Conservation (phyloP, 2,797 vertebrate genomes). For the Cryptoprocta ferox region DNA sequence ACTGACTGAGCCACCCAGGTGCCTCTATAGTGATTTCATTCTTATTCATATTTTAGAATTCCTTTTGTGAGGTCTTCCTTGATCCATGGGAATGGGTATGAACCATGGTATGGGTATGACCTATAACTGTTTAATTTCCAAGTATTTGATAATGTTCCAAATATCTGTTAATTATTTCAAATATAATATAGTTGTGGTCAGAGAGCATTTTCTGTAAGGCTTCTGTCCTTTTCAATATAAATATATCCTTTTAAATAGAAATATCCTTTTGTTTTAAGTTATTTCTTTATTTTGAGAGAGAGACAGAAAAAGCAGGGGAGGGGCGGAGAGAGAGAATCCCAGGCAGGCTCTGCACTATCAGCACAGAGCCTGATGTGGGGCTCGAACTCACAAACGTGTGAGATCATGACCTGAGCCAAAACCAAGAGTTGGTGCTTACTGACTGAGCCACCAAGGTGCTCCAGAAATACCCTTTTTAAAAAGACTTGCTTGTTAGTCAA, state of each 20-base stretch:
- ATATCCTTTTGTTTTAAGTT: background rate
- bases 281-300: no score
- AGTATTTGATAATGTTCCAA: slow-evolving; percentile 25
- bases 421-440: no score
- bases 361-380: no score
- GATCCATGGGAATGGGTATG: background rate
- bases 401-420: no score
- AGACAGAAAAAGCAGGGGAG: no score
- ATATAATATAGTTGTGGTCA: background rate
- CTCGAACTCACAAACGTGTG: no score
- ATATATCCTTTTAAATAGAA: background rate
- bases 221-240: background rate
- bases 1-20: no score
- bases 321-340: no score
- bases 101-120: background rate
- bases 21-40: background rate
- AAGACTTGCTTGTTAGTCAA: background rate
- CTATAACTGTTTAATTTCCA: background rate
- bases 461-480: background rate
- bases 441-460: no score
- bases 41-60: slow-evolving; percentile 1
- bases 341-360: no score
- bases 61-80: background rate
- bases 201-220: background rate
- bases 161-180: background rate